Evolutionary conservation across 2,888 invertebrate genomes (phyloP), one percentile per base, ranked within the genome.

Genomic region (Melanostoma scalare): DNA sequence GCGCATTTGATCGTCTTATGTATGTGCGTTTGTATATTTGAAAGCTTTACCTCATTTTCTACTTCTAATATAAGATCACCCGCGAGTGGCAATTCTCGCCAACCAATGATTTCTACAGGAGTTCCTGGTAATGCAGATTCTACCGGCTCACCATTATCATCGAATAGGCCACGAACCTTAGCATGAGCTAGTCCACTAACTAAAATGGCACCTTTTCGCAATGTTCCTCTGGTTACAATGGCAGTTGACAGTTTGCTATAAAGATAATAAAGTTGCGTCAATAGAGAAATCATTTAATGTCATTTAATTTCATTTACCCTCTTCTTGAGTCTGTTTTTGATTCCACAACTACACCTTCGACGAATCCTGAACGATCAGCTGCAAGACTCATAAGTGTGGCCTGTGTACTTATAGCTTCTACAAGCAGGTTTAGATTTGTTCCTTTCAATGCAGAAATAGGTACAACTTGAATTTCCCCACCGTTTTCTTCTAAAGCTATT

Each of bases 261-360:
- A 20, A 20, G 20, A 20, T 20, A 20, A 20, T 20, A 20, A 20
- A 20, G 1, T 20, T 20, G 20, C 20, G 20, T 20, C 36, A 35
- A 33, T 48, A 40, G 6, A 40, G 50, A 56, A 40, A 35, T 6
- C 1, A n/a, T 4, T 10, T 3, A 10, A n/a, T 36, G 8, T 31
- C 10, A 40, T 44, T 40, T n/a, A 3, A 31, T 9, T 30, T 30
- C 42, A 38, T 30, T 88, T 88, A 94, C 93, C 96, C 96, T 89
- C 94, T 92, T 44, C 93, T 92, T 2, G 92, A 89, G 89, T 96
- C 94, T 0, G 94, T 92, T 85, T 93, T 94, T 0, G 98, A 95
- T 91, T 99, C 99, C 0, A 99, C 93, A 0, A 99, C 95, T 9
- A 96, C 94, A 0, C 96, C 99, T 91, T 99, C 98, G 0, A 96